Percentiles rank a stretch among this genome's conserved stretches.
These are phyloP conservation scores for Chaunax sp. DNA, from an alignment of 2,797 vertebrate species.

Conservation along the genomic window DNA sequence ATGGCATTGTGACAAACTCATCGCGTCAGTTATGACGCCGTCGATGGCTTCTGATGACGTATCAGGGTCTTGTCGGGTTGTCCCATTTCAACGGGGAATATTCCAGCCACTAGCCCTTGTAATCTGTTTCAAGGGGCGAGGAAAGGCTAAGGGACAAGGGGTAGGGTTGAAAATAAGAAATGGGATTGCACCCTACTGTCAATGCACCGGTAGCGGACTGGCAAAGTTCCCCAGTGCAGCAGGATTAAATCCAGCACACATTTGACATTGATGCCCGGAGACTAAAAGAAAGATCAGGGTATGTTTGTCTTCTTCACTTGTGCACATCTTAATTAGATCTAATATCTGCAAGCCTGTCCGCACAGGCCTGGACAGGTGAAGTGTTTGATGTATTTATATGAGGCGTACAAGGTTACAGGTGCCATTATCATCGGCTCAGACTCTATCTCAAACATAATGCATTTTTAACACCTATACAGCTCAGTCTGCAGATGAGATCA, in stretches of 20 bases:
- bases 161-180: no score
- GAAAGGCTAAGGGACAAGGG: no score
- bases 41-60: no score
- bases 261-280: no score
- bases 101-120: no score
- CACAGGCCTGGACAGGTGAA: not conserved
- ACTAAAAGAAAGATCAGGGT: not conserved
- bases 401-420: constrained; percentile 31
- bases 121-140: no score
- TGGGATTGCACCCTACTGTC: no score
- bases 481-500: constrained; percentile 36
- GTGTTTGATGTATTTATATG: constrained; percentile 2
- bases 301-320: constrained; percentile 9
- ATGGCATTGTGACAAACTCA: no score
- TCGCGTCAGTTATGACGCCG: no score
- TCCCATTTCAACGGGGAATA: no score
- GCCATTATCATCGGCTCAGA: constrained; percentile 36
- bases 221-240: constrained; percentile 36
- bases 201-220: constrained; percentile 36
- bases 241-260: constrained; percentile 32
- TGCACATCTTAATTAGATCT: constrained; percentile 9
- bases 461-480: constrained; percentile 41
- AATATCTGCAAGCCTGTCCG: not conserved
- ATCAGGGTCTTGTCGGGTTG: no score
- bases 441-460: constrained; percentile 43